A percentile compares a stretch with the other conserved stretches of the same genome.
Evolutionary conservation across 1,140 invertebrate genomes (phyloP).

Genomic region (Nephotettix cincticeps): DNA sequence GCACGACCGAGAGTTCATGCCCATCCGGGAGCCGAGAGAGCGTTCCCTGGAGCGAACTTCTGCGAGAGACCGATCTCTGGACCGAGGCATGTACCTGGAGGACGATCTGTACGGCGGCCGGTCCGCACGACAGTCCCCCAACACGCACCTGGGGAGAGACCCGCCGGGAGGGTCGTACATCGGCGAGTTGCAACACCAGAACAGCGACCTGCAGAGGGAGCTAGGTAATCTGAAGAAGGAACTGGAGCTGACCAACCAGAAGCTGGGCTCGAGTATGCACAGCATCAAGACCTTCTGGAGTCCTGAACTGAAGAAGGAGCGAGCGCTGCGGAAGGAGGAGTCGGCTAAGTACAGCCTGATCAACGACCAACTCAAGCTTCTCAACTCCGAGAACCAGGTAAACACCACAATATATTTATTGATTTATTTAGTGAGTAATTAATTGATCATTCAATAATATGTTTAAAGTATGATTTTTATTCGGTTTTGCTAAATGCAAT

Average conservation of each 20-base stretch:
- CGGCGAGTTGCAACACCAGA: slow-evolving; percentile 92
- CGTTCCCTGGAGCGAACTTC: slow-evolving; percentile 57
- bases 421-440: no score
- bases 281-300: slow-evolving; percentile 99
- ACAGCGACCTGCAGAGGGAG: slow-evolving; percentile 93
- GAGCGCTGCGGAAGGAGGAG: slow-evolving; percentile 95
- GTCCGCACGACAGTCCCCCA: slow-evolving; percentile 76
- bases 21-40: slow-evolving; percentile 70
- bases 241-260: slow-evolving; percentile 95
- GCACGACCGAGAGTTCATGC: slow-evolving; percentile 77
- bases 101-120: slow-evolving; percentile 69
- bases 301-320: slow-evolving; percentile 97
- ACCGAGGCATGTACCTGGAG: slow-evolving; percentile 66
- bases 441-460: no score
- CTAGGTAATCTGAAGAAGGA: slow-evolving; percentile 95
- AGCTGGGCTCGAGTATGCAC: slow-evolving; percentile 97
- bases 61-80: slow-evolving; percentile 61
- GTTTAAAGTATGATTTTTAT: no score
- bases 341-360: slow-evolving; percentile 95
- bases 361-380: slow-evolving; percentile 94
- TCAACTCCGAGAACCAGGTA: slow-evolving; percentile 97
- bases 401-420: slow-evolving; percentile 43
- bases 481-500: no score
- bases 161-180: slow-evolving; percentile 61
- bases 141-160: slow-evolving; percentile 51